A percentile compares a stretch with the other conserved stretches of the same genome.
phyloP scores from a whole-genome alignment of 2,113 vertebrate genomes.

The Pelecanus crispus region DNA sequence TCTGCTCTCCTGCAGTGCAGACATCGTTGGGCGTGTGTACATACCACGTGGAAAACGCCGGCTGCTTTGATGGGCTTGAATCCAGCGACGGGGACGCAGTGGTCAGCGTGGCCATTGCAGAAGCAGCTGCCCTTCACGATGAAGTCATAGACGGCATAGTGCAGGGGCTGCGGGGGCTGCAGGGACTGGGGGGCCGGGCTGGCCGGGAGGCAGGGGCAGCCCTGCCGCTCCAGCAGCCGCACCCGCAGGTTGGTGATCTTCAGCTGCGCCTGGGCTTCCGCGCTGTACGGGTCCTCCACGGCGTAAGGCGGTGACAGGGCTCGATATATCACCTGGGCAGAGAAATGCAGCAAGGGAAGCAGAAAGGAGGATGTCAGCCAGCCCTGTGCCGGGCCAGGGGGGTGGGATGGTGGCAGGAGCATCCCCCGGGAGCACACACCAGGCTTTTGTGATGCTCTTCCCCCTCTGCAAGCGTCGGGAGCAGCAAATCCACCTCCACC shows the following conservation, averaged over 20 bases:
- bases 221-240: conserved; percentile 81
- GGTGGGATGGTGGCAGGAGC: not conserved
- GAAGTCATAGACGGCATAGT: conserved; percentile 92
- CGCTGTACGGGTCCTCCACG: conserved; percentile 82
- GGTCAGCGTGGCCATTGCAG: conserved; percentile 92
- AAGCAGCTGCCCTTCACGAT: conserved; percentile 96
- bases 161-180: conserved; percentile 50
- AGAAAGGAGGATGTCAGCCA: not conserved
- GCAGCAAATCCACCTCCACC: not conserved
- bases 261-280: conserved; percentile 82
- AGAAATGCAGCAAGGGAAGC: not conserved
- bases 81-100: conserved; percentile 78
- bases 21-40: not conserved
- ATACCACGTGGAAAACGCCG: conserved; percentile 81
- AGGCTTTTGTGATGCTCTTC: not conserved
- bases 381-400: rapidly evolving
- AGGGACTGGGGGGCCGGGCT: not conserved
- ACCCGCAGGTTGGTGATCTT: conserved; percentile 91
- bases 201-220: conserved; percentile 80
- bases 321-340: conserved; percentile 89
- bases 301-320: conserved; percentile 80
- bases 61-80: conserved; percentile 77
- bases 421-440: not conserved
- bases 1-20: not conserved
- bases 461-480: rapidly evolving